Evolutionary conservation across 2,113 vertebrate genomes (phyloP).

Genomic region (Dromiciops gliroides): DNA sequence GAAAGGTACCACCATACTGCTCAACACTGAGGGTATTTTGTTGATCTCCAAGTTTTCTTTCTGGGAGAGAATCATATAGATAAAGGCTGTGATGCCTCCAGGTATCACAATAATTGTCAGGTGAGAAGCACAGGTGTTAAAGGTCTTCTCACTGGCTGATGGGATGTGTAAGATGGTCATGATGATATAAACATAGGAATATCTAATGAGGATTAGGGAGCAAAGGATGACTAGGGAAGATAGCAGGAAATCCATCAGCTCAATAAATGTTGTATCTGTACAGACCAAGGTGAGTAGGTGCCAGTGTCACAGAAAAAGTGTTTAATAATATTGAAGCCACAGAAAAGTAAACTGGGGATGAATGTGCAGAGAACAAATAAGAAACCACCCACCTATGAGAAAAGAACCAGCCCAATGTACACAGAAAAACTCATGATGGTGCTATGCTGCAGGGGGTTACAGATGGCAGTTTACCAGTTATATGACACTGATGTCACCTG

Average conservation of each 20-base stretch:
- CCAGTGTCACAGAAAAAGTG: slow-evolving; percentile 56
- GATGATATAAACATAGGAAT: slow-evolving; percentile 47
- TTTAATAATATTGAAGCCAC: slow-evolving; percentile 42
- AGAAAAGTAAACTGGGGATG: slow-evolving; percentile 49
- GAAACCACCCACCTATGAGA: slow-evolving; percentile 57
- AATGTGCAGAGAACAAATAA: slow-evolving; percentile 52
- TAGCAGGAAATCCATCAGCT: slow-evolving; percentile 53
- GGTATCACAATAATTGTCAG: slow-evolving; percentile 53
- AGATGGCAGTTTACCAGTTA: slow-evolving; percentile 45
- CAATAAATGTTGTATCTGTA: slow-evolving; percentile 22
- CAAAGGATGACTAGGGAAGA: slow-evolving; percentile 51
- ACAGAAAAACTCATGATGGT: background rate
- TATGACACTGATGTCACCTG: slow-evolving; percentile 50
- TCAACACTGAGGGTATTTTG: slow-evolving; percentile 49
- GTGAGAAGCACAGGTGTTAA: slow-evolving; percentile 61
- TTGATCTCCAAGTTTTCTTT: slow-evolving; percentile 38
- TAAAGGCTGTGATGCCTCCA: slow-evolving; percentile 48
- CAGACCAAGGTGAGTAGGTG: slow-evolving; percentile 56
- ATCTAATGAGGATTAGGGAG: slow-evolving; percentile 42
- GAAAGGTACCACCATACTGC: slow-evolving; percentile 45
- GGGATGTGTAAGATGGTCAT: slow-evolving; percentile 39
- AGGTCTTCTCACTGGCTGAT: slow-evolving; percentile 57
- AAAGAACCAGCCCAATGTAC: slow-evolving; percentile 17
- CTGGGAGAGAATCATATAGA: slow-evolving; percentile 52
- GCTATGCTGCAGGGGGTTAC: background rate